Evolutionary conservation across 2,888 invertebrate species (phyloP).

Genomic region (Hypomecis atomaria): DNA sequence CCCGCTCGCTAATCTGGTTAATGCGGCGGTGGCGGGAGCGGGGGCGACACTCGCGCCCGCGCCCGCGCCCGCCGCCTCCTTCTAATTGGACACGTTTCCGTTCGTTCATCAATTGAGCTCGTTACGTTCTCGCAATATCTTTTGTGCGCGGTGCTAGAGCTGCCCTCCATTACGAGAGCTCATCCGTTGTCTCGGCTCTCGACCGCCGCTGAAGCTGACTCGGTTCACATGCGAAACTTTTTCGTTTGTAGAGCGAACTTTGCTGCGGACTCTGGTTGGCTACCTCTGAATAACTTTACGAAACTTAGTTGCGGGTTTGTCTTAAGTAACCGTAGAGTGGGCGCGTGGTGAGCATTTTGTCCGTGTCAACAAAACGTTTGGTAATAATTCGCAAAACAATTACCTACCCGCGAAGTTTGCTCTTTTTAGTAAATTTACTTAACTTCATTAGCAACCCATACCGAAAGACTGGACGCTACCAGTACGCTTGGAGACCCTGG

Average conservation of each 20-base stretch:
- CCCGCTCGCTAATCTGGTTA: constrained; percentile 74
- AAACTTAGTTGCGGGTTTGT: constrained; percentile 34
- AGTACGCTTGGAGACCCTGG: too few species aligned
- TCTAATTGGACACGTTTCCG: constrained; percentile 85
- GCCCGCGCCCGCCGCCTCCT: constrained; percentile 75
- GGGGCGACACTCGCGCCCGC: constrained; percentile 57
- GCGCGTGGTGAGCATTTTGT: too few species aligned
- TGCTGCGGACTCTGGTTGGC: constrained; percentile 35
- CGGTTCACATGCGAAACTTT: constrained; percentile 43
- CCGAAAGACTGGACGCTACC: too few species aligned
- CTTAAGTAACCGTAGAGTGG: too few species aligned
- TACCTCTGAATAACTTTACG: constrained; percentile 37
- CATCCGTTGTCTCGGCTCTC: constrained; percentile 41
- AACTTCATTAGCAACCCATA: too few species aligned
- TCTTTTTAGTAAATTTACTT: too few species aligned
- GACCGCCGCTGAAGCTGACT: constrained; percentile 25
- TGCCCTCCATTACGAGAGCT: constrained; percentile 52
- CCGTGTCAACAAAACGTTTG: too few species aligned
- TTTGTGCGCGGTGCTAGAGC: constrained; percentile 63
- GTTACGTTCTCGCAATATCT: constrained; percentile 77
- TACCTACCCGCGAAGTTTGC: too few species aligned
- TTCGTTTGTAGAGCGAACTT: constrained; percentile 42
- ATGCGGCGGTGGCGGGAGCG: constrained; percentile 75
- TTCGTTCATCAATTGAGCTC: constrained; percentile 83
- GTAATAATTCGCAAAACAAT: too few species aligned